These are phyloP conservation scores for Antennarius striatus DNA, from an alignment of 2,113 vertebrate genomes.

Conservation along the genomic window DNA sequence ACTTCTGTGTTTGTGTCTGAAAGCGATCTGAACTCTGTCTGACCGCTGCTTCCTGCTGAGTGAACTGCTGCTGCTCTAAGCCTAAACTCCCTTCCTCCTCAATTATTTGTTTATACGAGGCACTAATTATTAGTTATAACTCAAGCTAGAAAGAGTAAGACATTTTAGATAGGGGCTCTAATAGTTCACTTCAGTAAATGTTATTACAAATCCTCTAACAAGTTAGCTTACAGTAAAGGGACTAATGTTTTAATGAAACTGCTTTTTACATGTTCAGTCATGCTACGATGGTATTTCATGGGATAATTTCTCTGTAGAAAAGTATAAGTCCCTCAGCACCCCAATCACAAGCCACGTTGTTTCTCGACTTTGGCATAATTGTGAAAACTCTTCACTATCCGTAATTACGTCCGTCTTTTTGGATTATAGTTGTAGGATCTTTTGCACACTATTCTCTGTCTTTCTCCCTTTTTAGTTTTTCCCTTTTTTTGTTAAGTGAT, in stretches of 20 bases:
- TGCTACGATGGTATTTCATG: constrained; percentile 27
- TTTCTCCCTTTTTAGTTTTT: constrained; percentile 30
- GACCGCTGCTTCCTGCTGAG: constrained; percentile 51
- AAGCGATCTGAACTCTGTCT: constrained; percentile 54
- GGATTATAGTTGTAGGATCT: constrained; percentile 75
- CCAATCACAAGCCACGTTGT: constrained; percentile 40
- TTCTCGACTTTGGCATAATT: constrained; percentile 66
- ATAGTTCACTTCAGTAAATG: constrained; percentile 57
- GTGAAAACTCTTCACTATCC: constrained; percentile 69
- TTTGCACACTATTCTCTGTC: constrained; percentile 51
- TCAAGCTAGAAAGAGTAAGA: constrained; percentile 46
- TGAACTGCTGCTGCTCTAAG: constrained; percentile 51
- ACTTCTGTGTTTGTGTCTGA: constrained; percentile 36
- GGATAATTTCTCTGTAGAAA: constrained; percentile 61
- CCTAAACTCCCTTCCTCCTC: constrained; percentile 53
- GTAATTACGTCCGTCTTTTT: constrained; percentile 77
- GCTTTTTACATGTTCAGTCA: constrained; percentile 31
- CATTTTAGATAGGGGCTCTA: constrained; percentile 58
- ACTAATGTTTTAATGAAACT: constrained; percentile 44
- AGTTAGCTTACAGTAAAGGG: constrained; percentile 36
- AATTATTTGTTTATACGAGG: constrained; percentile 69
- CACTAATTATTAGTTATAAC: constrained; percentile 75
- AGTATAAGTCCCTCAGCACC: constrained; percentile 66
- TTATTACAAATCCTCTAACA: constrained; percentile 52
- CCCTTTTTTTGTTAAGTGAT: constrained; percentile 57